Conservation (phyloP, 2,797 vertebrate species). For the Saxicola maurus region DNA sequence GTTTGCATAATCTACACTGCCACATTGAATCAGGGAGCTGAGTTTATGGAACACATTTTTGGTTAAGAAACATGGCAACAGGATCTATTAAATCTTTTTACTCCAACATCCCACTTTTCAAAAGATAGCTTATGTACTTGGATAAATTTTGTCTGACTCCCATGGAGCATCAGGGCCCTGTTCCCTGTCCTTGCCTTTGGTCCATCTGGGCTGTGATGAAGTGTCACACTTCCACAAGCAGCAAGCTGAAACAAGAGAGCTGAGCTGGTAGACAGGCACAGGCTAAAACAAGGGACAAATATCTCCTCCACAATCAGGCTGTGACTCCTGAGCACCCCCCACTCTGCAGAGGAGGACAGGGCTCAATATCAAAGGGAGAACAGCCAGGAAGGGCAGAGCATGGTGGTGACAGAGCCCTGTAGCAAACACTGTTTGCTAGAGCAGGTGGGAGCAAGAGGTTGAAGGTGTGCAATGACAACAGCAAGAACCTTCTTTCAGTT, state of each 20-base stretch:
- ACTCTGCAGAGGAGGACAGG: background rate
- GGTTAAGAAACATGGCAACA: slow-evolving; percentile 5
- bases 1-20: background rate
- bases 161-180: background rate
- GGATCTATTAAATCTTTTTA: background rate
- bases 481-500: background rate
- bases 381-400: background rate
- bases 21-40: background rate
- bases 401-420: background rate
- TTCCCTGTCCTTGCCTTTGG: background rate
- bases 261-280: background rate
- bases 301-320: background rate
- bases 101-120: background rate
- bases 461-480: background rate
- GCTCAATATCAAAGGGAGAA: background rate
- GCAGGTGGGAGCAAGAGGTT: background rate
- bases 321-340: background rate
- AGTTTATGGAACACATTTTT: background rate
- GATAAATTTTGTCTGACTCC: background rate
- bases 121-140: background rate
- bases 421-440: background rate
- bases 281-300: background rate
- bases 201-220: background rate
- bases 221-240: background rate
- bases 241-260: background rate